Percentiles rank a stretch among this genome's conserved stretches.
These are phyloP conservation scores for Aplochiton taeniatus DNA, from an alignment of 2,797 vertebrate species.

Conservation along the genomic window DNA sequence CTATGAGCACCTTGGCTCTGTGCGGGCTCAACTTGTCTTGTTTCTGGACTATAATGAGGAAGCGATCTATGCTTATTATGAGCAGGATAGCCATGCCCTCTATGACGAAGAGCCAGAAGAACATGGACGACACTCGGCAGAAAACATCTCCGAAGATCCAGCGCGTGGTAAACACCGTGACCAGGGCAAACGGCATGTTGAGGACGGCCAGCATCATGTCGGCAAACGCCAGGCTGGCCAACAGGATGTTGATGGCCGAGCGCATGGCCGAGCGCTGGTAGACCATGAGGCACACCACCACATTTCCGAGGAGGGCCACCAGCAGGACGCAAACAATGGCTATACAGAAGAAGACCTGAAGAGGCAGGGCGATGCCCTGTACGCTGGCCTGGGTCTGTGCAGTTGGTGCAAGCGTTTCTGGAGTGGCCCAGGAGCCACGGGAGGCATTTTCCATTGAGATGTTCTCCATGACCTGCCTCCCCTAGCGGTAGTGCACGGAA, in stretches of 20 bases:
- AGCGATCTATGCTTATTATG: constrained; percentile 96
- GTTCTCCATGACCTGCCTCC: constrained; percentile 56
- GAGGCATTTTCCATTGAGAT: constrained; percentile 59
- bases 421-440: constrained; percentile 38
- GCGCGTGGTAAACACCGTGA: constrained; percentile 85
- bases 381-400: constrained; percentile 58
- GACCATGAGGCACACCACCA: constrained; percentile 97
- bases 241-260: constrained; percentile 97
- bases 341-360: constrained; percentile 90
- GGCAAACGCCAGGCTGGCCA: constrained; percentile 94
- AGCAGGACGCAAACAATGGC: constrained; percentile 86
- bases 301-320: constrained; percentile 90
- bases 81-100: constrained; percentile 94
- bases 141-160: constrained; percentile 94
- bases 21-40: constrained; percentile 94
- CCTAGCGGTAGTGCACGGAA: constrained; percentile 64
- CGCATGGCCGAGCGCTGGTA: constrained; percentile 97
- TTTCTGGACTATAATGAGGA: constrained; percentile 96
- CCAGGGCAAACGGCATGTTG: constrained; percentile 94
- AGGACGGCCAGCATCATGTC: constrained; percentile 94
- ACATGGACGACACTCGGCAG: constrained; percentile 92
- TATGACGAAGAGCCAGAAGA: constrained; percentile 95
- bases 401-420: constrained; percentile 57
- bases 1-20: constrained; percentile 90
- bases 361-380: constrained; percentile 80